Evolutionary conservation across 2,888 invertebrate species (phyloP), one percentile per base, ranked within the genome.

Genomic region (Volucella bombylans): DNA sequence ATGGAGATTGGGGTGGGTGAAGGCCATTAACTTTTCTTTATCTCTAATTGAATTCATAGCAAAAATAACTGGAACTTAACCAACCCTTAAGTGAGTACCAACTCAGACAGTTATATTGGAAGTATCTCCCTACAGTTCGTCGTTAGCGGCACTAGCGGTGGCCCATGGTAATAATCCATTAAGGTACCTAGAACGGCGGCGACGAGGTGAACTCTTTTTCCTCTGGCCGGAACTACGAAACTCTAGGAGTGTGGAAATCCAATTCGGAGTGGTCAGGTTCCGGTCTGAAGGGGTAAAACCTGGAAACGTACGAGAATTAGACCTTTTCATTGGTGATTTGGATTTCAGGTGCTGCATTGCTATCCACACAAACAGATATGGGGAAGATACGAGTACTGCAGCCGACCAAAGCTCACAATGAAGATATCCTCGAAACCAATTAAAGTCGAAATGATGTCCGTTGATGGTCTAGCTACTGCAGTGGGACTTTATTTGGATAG

Each of bases 41-140:
- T 77, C 77, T 67, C 77, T 82, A 82, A 82, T 82, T 82, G 82
- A 77, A 82, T 82, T 82, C 82, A 77, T 82, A 71, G 67, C 31
- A 6, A 62, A 62, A 67, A 77, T 67, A 82, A 67, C 64, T 52
- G 57, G 6, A 54, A 71, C 67, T 55, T 62, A 50, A 43, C 57
- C 64, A 74, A 49, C 65, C 54, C 59, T 69, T 77, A 69, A 69
- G 74, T 50, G 55, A 31, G 43, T 23, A 31, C 39, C 65, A 65
- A 54, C 61, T 49, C 14, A 14, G 18, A 15, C 18, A 18, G 18
- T 6, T 54, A n/a, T 10, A n/a, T 10, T 8, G 50, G 11, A 10
- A 6, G 6, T 6, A 11, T 14, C 47, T 14, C 11, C 8, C 12
- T 41, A 14, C 41, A 9, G 45, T 10, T 62, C 14, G 31, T 47